These are phyloP conservation scores for Gonocerus acuteangulatus DNA, from an alignment of 2,888 invertebrate genomes.

Conservation along the genomic window DNA sequence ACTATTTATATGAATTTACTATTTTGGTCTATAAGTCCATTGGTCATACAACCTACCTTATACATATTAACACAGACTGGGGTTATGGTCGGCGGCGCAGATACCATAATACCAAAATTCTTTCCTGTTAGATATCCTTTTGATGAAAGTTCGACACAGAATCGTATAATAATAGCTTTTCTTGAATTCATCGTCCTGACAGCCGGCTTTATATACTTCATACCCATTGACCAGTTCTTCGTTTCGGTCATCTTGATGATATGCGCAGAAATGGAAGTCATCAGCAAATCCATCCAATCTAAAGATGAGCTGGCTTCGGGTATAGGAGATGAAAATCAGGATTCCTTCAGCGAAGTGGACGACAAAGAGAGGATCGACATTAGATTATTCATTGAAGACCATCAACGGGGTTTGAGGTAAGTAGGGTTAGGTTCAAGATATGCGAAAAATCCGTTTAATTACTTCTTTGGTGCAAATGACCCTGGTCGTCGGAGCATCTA, in stretches of 20 bases:
- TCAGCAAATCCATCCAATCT: constrained; percentile 3
- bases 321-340: neutral
- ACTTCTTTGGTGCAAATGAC: no score
- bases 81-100: neutral
- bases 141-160: neutral
- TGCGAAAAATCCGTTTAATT: no score
- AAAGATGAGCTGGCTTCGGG: neutral
- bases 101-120: constrained; percentile 15
- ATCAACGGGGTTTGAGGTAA: constrained; percentile 13
- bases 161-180: constrained; percentile 14
- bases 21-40: constrained; percentile 14
- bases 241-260: constrained; percentile 21
- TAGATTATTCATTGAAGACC: constrained; percentile 7
- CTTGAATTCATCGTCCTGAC: constrained; percentile 15
- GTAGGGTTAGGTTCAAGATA: neutral
- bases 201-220: constrained; percentile 20
- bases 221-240: constrained; percentile 20
- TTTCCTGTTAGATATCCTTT: constrained; percentile 19
- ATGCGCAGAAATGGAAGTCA: constrained; percentile 13
- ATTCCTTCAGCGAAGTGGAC: neutral
- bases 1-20: constrained; percentile 16
- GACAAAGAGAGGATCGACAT: constrained; percentile 1
- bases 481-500: no score
- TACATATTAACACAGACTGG: constrained; percentile 2
- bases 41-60: constrained; percentile 7